Evolutionary conservation across 1,140 invertebrate genomes (phyloP).

Genomic region (Euborellia annulipes): DNA sequence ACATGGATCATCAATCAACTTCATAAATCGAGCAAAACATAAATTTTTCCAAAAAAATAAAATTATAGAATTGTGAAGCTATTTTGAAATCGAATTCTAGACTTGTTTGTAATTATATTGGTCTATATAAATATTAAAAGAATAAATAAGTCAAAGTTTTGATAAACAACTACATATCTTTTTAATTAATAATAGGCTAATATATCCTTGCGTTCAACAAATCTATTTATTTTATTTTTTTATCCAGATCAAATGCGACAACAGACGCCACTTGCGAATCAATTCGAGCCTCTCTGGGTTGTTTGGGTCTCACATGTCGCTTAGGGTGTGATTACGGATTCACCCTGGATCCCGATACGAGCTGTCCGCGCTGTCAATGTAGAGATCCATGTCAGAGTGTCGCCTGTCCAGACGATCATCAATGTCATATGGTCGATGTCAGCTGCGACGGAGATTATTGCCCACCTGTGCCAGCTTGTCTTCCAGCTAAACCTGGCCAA

Average conservation of each 20-base stretch:
- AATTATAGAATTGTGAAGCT: no score
- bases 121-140: no score
- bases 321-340: conserved; percentile 71
- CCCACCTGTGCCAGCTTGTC: conserved; percentile 63
- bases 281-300: conserved; percentile 40
- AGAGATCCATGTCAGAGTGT: conserved; percentile 58
- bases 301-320: conserved; percentile 53
- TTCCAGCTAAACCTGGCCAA: conserved; percentile 56
- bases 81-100: no score
- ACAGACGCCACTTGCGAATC: conserved; percentile 27
- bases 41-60: no score
- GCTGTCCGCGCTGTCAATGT: conserved; percentile 59
- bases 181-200: no score
- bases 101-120: no score
- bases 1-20: no score
- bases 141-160: no score
- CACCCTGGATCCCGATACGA: conserved; percentile 41
- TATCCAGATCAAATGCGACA: conserved; percentile 17
- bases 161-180: no score
- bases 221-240: conserved; percentile 7
- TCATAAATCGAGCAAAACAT: no score
- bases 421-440: conserved; percentile 63
- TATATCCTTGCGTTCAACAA: no score
- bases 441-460: conserved; percentile 64
- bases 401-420: conserved; percentile 38